A percentile compares a stretch with the other conserved stretches of the same genome.
phyloP scores from a whole-genome alignment of 2,888 invertebrate species.

The Agrochola macilenta region DNA sequence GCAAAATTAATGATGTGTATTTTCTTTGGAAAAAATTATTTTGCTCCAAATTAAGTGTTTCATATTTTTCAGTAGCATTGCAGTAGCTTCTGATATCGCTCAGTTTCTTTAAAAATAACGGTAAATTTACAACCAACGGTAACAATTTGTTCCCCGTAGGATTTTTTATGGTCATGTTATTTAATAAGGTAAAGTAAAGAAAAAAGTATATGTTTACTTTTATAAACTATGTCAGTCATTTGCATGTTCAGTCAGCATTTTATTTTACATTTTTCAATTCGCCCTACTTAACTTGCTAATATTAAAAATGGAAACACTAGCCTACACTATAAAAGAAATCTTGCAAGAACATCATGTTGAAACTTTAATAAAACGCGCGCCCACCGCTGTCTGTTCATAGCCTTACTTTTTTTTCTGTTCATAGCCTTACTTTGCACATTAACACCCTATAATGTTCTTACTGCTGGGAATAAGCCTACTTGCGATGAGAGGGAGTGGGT shows the following conservation, averaged over 20 bases:
- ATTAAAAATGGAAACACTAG: background rate
- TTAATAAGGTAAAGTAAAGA: background rate
- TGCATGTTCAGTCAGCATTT: background rate
- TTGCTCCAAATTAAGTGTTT: constrained; percentile 8
- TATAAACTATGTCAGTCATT: background rate
- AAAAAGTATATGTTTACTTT: background rate
- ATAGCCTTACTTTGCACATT: constrained; percentile 11
- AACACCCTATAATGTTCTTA: no score
- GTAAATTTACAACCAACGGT: no score
- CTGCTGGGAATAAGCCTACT: no score
- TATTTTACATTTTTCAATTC: background rate
- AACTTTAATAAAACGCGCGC: constrained; percentile 18
- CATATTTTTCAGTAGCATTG: background rate
- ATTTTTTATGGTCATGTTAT: no score
- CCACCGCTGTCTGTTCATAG: background rate
- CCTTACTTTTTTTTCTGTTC: constrained; percentile 22
- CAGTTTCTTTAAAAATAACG: background rate
- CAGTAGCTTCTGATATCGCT: background rate
- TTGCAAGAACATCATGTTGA: constrained; percentile 7
- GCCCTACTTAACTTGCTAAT: background rate
- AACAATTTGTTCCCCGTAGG: background rate
- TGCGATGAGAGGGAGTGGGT: no score
- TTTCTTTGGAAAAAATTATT: constrained; percentile 2
- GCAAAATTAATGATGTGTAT: constrained; percentile 7
- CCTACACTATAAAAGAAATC: constrained; percentile 1